phyloP scores from a whole-genome alignment of 1,140 invertebrate genomes.

The Atta texana region DNA sequence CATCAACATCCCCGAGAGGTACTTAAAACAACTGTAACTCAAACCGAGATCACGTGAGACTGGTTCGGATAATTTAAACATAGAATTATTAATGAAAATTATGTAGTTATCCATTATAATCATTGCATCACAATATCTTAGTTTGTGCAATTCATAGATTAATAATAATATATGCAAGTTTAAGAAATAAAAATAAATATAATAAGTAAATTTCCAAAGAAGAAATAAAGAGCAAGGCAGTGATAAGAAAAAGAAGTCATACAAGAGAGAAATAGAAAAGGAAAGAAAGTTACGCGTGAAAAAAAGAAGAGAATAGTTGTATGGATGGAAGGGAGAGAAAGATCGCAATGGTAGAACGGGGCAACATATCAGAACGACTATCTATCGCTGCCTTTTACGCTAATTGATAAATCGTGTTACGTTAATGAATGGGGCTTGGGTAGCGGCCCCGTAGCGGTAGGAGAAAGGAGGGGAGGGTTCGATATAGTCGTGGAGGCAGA shows the following conservation, averaged over 20 bases:
- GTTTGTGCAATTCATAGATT: not conserved
- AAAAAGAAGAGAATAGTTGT: not conserved
- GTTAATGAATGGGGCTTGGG: slow-evolving; percentile 84
- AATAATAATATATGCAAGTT: slow-evolving; percentile 24
- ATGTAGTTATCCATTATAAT: slow-evolving; percentile 35
- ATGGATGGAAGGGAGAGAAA: no score
- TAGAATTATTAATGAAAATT: slow-evolving; percentile 59
- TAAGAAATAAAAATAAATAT: not conserved
- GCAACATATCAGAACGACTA: slow-evolving; percentile 85
- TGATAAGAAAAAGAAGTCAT: not conserved
- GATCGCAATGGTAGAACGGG: slow-evolving; percentile 31
- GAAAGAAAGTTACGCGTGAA: slow-evolving; percentile 24
- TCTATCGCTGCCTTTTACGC: slow-evolving; percentile 86
- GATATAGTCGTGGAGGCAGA: slow-evolving; percentile 62
- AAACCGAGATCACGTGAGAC: slow-evolving; percentile 55
- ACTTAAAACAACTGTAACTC: slow-evolving; percentile 64
- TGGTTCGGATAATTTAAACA: slow-evolving; percentile 57
- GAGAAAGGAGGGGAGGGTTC: slow-evolving; percentile 43
- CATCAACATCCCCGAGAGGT: slow-evolving; percentile 62
- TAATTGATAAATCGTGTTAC: slow-evolving; percentile 87
- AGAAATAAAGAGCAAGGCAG: not conserved
- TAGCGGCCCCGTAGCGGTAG: slow-evolving; percentile 36
- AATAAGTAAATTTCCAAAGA: not conserved
- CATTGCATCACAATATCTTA: slow-evolving; percentile 32
- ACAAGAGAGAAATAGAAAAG: not conserved